phyloP scores from a whole-genome alignment of 2,797 vertebrate species.

The Myotis findleyi region DNA sequence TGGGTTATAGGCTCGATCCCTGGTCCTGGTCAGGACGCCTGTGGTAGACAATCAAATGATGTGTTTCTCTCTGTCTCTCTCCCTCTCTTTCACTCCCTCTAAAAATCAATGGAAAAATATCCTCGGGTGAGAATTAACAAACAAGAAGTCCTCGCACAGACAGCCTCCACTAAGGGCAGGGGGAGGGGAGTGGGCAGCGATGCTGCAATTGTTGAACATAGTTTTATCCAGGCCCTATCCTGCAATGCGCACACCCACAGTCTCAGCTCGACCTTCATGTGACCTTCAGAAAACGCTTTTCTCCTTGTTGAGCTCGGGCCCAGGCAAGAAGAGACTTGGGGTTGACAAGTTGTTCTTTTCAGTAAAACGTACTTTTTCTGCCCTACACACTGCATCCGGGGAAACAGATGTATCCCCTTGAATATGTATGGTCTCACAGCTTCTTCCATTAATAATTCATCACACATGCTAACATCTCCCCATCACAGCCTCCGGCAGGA shows the following conservation, averaged over 20 bases:
- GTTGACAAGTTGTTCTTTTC: slow-evolving; percentile 55
- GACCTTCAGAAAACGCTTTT: background rate
- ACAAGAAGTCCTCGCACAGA: background rate
- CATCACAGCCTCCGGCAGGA: background rate
- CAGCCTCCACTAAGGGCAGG: accelerated
- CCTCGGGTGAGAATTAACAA: background rate
- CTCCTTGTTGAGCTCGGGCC: background rate
- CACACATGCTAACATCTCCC: background rate
- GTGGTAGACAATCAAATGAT: background rate
- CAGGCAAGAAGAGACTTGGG: background rate
- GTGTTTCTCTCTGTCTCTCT: background rate
- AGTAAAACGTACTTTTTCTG: slow-evolving; percentile 27
- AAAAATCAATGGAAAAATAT: background rate
- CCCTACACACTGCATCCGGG: slow-evolving; percentile 39
- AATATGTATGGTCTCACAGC: slow-evolving; percentile 69
- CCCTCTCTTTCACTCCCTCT: background rate
- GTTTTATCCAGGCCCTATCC: background rate
- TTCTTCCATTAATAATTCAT: slow-evolving; percentile 73
- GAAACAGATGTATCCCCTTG: slow-evolving; percentile 64
- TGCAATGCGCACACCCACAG: too few species aligned
- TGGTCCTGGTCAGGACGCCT: background rate
- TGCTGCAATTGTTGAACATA: accelerated
- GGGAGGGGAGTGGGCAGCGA: background rate
- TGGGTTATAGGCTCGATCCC: background rate
- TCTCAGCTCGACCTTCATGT: background rate